These are phyloP conservation scores for Drosophila cardini DNA, from an alignment of 1,140 invertebrate species.

Conservation along the genomic window DNA sequence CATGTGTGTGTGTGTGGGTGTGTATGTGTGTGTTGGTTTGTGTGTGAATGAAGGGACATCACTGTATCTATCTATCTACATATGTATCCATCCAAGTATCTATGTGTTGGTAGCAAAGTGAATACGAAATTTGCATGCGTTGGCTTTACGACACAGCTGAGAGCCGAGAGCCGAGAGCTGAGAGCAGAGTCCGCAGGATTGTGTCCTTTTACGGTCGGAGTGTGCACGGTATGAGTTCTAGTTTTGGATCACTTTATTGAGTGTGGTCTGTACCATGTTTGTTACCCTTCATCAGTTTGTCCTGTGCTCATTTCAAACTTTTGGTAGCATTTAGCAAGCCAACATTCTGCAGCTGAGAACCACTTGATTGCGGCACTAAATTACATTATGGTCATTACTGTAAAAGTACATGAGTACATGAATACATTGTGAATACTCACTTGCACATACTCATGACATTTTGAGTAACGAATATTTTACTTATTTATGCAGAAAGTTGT, in stretches of 20 bases:
- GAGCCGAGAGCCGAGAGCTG: no score
- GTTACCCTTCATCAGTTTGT: slow-evolving; percentile 31
- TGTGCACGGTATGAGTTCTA: slow-evolving; percentile 12
- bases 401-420: slow-evolving; percentile 28
- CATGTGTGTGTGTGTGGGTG: slow-evolving; percentile 49
- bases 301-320: slow-evolving; percentile 60
- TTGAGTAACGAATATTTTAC: background rate
- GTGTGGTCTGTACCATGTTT: slow-evolving; percentile 33
- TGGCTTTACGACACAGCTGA: slow-evolving; percentile 71
- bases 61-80: slow-evolving; percentile 10
- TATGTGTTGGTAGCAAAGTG: slow-evolving; percentile 69
- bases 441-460: background rate
- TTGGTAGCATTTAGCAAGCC: slow-evolving; percentile 48
- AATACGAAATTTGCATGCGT: slow-evolving; percentile 80
- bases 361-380: slow-evolving; percentile 80
- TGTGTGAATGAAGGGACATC: slow-evolving; percentile 39
- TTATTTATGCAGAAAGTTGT: slow-evolving; percentile 11
- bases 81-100: slow-evolving; percentile 1
- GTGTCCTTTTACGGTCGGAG: background rate
- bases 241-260: slow-evolving; percentile 71
- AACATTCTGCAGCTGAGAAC: slow-evolving; percentile 59
- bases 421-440: slow-evolving; percentile 16
- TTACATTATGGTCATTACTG: slow-evolving; percentile 76
- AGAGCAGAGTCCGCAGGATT: slow-evolving; percentile 36
- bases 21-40: slow-evolving; percentile 19